phyloP scores from a whole-genome alignment of 2,888 invertebrate genomes.

The Dendrolimus houi region DNA sequence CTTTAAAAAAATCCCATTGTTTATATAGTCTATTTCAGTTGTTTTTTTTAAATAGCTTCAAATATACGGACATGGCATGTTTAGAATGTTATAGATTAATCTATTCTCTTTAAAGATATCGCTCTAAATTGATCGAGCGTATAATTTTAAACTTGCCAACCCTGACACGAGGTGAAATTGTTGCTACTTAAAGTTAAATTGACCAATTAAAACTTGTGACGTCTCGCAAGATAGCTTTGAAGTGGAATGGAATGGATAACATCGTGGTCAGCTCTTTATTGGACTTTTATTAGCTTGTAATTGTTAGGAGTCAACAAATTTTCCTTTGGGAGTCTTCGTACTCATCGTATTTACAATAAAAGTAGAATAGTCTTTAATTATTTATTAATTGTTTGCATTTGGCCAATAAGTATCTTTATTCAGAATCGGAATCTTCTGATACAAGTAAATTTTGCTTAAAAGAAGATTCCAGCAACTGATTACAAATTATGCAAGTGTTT shows the following conservation, averaged over 20 bases:
- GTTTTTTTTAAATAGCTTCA: background rate
- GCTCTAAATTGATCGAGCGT: background rate
- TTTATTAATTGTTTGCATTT: too few species aligned
- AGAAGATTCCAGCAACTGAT: too few species aligned
- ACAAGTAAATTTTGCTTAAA: too few species aligned
- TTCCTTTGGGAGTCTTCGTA: too few species aligned
- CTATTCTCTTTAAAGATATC: background rate
- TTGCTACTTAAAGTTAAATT: conserved; percentile 54
- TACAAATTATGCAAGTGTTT: too few species aligned
- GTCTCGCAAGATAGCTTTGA: conserved; percentile 27
- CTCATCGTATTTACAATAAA: too few species aligned
- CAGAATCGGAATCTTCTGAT: too few species aligned
- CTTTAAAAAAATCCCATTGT: too few species aligned
- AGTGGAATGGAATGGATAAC: background rate
- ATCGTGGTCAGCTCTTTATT: background rate
- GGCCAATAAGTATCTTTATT: too few species aligned
- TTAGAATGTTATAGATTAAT: background rate
- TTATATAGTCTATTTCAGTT: background rate
- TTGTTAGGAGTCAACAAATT: background rate
- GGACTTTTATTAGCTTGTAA: background rate
- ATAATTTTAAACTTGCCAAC: conserved; percentile 17
- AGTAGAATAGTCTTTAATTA: too few species aligned
- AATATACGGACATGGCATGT: background rate
- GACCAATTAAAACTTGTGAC: conserved; percentile 62
- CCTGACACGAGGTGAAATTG: conserved; percentile 34